These are phyloP conservation scores for Sebastes taczanowskii DNA, from an alignment of 2,797 vertebrate species.

Conservation along the genomic window DNA sequence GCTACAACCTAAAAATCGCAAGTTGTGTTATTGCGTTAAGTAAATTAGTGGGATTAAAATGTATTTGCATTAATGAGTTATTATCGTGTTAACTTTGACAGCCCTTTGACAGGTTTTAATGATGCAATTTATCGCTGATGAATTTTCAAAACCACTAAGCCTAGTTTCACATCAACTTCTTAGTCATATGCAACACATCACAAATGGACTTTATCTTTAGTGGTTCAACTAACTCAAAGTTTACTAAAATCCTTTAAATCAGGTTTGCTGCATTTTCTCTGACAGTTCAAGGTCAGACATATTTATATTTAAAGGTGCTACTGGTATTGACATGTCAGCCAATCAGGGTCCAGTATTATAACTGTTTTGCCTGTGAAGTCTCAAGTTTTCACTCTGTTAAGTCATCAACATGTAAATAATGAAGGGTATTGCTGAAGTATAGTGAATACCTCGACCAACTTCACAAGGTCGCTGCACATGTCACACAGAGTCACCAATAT, in stretches of 20 bases:
- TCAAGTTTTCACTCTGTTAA: neutral
- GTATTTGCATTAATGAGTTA: too few species aligned
- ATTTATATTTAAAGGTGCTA: neutral
- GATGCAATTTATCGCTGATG: too few species aligned
- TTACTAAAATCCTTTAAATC: neutral
- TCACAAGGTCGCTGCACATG: neutral
- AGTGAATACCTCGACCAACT: neutral
- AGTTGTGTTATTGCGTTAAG: too few species aligned
- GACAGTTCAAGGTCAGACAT: neutral
- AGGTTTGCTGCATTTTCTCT: neutral
- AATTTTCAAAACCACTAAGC: too few species aligned
- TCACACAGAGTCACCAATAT: neutral
- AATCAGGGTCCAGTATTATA: neutral
- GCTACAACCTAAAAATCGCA: too few species aligned
- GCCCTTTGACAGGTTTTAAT: too few species aligned
- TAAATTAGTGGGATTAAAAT: too few species aligned
- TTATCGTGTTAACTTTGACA: too few species aligned
- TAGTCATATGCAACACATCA: neutral
- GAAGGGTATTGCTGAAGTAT: neutral
- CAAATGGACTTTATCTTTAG: neutral
- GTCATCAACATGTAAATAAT: neutral
- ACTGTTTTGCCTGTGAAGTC: neutral
- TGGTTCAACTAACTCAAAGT: neutral
- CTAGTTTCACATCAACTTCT: neutral
- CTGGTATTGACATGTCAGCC: neutral